Evolutionary conservation across 2,888 invertebrate genomes (phyloP).

Genomic region (Orchesella flavescens): DNA sequence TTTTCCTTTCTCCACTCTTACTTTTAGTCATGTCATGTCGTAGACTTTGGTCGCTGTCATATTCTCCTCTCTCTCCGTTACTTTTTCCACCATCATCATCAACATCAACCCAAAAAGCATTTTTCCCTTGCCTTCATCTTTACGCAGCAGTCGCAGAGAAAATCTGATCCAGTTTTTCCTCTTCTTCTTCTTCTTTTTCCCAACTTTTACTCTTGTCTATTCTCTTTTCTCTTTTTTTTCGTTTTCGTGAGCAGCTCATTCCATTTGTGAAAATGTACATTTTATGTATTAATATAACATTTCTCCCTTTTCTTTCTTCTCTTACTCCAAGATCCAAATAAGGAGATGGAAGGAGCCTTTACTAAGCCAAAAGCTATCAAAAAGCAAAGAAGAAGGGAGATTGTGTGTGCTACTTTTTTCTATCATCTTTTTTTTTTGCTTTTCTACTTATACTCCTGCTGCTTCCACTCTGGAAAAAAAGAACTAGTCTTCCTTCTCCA

Average conservation of each 20-base stretch:
- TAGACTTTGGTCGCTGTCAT: constrained; percentile 21
- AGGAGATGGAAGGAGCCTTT: not conserved
- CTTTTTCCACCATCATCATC: constrained; percentile 13
- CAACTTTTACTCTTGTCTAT: not conserved
- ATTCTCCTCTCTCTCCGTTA: constrained; percentile 21
- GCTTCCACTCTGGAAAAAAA: constrained; percentile 24
- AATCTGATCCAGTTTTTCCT: not conserved
- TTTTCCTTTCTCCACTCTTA: constrained; percentile 3
- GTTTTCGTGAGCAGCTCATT: constrained; percentile 1
- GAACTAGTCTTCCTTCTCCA: not conserved
- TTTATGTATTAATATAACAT: constrained; percentile 31
- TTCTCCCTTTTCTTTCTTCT: constrained; percentile 17
- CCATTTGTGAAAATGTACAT: constrained; percentile 31
- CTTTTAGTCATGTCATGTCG: constrained; percentile 49
- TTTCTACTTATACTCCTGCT: constrained; percentile 12
- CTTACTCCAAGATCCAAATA: not conserved
- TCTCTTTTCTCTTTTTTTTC: constrained; percentile 10
- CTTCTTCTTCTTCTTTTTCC: constrained; percentile 6
- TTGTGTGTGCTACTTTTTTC: constrained; percentile 55
- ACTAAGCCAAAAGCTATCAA: constrained; percentile 53
- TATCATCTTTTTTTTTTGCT: constrained; percentile 37
- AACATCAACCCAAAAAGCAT: not conserved
- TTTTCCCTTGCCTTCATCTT: not conserved
- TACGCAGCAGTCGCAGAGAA: not conserved
- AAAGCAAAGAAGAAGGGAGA: constrained; percentile 33